These are phyloP conservation scores for Unio pictorum DNA, from an alignment of 2,888 invertebrate genomes.

Conservation along the genomic window DNA sequence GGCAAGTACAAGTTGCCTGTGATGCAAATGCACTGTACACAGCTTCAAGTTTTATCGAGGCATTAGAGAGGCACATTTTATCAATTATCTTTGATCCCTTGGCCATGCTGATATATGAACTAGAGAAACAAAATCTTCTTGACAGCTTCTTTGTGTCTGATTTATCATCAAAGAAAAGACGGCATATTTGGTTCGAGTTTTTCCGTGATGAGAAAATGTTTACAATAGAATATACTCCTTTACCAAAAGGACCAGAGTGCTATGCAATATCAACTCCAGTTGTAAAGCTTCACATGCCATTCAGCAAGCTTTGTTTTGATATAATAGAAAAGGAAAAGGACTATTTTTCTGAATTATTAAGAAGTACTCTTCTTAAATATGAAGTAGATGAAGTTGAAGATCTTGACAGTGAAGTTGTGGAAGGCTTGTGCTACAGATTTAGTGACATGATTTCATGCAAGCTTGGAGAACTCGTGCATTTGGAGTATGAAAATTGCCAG, in stretches of 20 bases:
- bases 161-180: too few species aligned
- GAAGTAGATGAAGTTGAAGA: conserved; percentile 29
- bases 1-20: too few species aligned
- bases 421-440: conserved; percentile 18
- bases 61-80: too few species aligned
- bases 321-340: conserved; percentile 28
- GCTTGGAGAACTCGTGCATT: conserved; percentile 7
- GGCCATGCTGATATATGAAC: too few species aligned
- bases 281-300: conserved; percentile 29
- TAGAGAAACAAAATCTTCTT: too few species aligned
- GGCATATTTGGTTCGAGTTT: too few species aligned
- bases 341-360: conserved; percentile 24
- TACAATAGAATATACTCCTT: too few species aligned
- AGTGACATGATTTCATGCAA: conserved; percentile 16
- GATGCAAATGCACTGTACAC: too few species aligned
- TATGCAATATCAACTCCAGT: conserved; percentile 22
- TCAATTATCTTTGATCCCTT: too few species aligned
- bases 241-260: conserved; percentile 36
- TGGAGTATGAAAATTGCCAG: conserved; percentile 3
- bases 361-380: conserved; percentile 19
- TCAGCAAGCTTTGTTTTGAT: conserved; percentile 20
- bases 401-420: conserved; percentile 23
- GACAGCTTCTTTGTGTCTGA: too few species aligned
- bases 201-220: too few species aligned
- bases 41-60: too few species aligned